Evolutionary conservation across 1,140 invertebrate species (phyloP), one percentile per base, ranked within the genome.

Genomic region (Drosophila triauraria): DNA sequence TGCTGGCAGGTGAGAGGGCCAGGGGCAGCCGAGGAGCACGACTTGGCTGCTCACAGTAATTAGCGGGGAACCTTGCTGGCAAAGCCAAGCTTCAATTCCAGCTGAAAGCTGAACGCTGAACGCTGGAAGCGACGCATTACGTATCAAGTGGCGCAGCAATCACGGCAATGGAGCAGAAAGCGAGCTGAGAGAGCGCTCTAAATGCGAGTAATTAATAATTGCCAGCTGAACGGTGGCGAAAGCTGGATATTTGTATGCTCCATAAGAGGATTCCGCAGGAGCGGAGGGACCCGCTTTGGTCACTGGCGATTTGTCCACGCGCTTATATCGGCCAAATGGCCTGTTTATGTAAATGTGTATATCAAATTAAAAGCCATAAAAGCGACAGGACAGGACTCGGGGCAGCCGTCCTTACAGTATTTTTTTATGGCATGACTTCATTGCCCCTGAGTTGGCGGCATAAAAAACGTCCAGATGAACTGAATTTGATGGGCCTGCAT

Each of bases 281-380:
- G 44, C 44, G 4, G 2, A 2, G 2, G 12, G 54, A 35, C 27
- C 10, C 44, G 42, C 27, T 35, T 42, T 25, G 47, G 43, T 15
- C 53, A 43, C 53, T 46, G 53, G 78, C 79, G 80, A 87, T 87
- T 87, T 87, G 82, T 82, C 79, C 80, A 53, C 40, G 51, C 50
- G 58, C 53, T 82, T 79, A 74, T 82, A 85, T 80, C 82, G 61
- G 56, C 54, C 75, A 84, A 87, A 87, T 84, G 83, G 80, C 63
- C 83, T 87, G 83, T 87, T 87, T 87, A 87, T 87, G 83, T 75
- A 87, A 88, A 87, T 87, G 64, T 60, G 84, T 78, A 70, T 83
- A 87, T 87, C 83, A 87, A 88, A 88, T 88, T 83, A 80, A 87
- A 87, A 69, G 72, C 80, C 83, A 88, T 87, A 88, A 87, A 87